Evolutionary conservation across 2,797 vertebrate genomes (phyloP).

Genomic region (Macropus fuliginosus): DNA sequence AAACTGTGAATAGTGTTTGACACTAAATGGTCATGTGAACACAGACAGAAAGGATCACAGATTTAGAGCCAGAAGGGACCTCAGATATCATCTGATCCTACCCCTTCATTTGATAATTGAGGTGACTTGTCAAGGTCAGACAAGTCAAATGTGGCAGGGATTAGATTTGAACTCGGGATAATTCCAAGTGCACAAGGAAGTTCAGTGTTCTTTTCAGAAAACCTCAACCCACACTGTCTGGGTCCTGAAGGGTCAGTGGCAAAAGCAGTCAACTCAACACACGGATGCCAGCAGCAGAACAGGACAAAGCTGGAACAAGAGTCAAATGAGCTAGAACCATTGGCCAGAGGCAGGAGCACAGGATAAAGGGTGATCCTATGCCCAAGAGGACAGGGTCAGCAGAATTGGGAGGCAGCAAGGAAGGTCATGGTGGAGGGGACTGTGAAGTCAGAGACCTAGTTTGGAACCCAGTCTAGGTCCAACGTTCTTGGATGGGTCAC

Average conservation of each 20-base stretch:
- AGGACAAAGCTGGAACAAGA: background rate
- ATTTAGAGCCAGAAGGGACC: background rate
- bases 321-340: background rate
- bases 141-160: background rate
- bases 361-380: background rate
- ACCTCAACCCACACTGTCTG: background rate
- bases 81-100: background rate
- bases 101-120: background rate
- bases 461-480: background rate
- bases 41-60: background rate
- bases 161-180: background rate
- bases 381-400: background rate
- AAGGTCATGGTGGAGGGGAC: background rate
- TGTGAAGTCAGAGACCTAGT: background rate
- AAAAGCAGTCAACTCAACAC: background rate
- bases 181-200: background rate
- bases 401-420: background rate
- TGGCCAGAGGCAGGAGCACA: background rate
- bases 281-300: background rate
- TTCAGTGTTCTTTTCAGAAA: background rate
- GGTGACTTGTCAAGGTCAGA: background rate
- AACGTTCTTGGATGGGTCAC: background rate
- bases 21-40: background rate
- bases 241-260: background rate
- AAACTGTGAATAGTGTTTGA: background rate